Evolutionary conservation across 2,113 vertebrate genomes (phyloP).

Genomic region (Tor tambroides): DNA sequence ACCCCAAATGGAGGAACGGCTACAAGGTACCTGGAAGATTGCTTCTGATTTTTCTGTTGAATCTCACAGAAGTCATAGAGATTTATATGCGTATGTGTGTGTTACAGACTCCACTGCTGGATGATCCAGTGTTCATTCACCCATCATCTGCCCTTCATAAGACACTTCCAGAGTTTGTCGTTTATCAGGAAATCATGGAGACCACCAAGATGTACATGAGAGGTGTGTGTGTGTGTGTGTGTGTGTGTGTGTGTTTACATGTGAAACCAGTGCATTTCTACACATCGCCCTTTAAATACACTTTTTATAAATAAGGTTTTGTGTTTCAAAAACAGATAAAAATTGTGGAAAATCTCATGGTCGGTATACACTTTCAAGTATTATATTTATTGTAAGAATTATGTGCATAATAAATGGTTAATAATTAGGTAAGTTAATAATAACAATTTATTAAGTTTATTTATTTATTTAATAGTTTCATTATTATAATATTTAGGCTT

Average conservation of each 20-base stretch:
- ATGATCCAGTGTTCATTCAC: slow-evolving; percentile 94
- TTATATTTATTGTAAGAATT: background rate
- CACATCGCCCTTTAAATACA: background rate
- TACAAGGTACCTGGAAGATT: slow-evolving; percentile 82
- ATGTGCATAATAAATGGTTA: background rate
- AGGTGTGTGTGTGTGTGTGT: slow-evolving; percentile 61
- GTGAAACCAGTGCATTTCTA: background rate
- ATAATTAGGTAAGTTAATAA: background rate
- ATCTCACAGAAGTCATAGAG: background rate
- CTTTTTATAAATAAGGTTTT: background rate
- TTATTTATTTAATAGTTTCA: no score
- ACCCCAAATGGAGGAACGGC: slow-evolving; percentile 88
- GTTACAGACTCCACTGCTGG: slow-evolving; percentile 86
- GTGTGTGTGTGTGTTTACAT: background rate
- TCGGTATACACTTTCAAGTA: background rate
- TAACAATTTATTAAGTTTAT: no score
- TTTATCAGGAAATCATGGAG: slow-evolving; percentile 96
- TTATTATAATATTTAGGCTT: no score
- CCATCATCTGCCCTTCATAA: slow-evolving; percentile 89
- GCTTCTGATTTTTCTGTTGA: background rate
- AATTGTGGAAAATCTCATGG: background rate
- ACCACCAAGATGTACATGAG: slow-evolving; percentile 97
- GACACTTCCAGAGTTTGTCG: slow-evolving; percentile 88
- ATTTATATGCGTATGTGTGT: background rate
- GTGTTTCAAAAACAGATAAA: background rate